Conservation (phyloP, 1,140 invertebrate genomes). For the Drosophila bocki region DNA sequence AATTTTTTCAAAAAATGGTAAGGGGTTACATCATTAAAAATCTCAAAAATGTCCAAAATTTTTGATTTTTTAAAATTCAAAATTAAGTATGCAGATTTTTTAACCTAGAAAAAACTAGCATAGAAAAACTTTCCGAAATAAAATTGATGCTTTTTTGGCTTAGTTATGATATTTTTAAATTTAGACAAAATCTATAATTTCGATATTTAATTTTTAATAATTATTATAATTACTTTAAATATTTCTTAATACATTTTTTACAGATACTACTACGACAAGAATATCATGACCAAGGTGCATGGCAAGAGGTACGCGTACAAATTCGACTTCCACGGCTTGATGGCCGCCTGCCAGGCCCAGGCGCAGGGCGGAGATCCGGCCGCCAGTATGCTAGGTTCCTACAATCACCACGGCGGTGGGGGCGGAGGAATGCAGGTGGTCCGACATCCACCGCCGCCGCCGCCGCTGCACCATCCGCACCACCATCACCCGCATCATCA, state of each 20-base stretch:
- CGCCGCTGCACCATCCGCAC: constrained; percentile 47
- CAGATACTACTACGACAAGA: constrained; percentile 99
- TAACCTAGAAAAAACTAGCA: too few relatives aligned
- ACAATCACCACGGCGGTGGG: constrained; percentile 61
- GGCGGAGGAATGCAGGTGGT: constrained; percentile 46
- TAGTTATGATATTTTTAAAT: too few relatives aligned
- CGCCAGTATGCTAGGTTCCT: constrained; percentile 75
- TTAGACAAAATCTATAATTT: too few relatives aligned
- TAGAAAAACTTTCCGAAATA: too few relatives aligned
- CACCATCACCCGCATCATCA: constrained; percentile 67
- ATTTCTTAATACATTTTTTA: neutral
- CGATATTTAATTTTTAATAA: too few relatives aligned
- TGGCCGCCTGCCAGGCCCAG: constrained; percentile 93
- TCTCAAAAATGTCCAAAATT: too few relatives aligned
- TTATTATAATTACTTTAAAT: neutral
- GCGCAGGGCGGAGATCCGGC: constrained; percentile 86
- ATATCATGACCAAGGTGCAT: constrained; percentile 98
- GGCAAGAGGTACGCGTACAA: constrained; percentile 97
- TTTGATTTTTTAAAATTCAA: too few relatives aligned
- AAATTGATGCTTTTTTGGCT: too few relatives aligned
- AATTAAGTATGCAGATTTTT: too few relatives aligned
- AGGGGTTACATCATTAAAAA: too few relatives aligned
- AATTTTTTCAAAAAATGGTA: too few relatives aligned
- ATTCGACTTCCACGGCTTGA: constrained; percentile 95
- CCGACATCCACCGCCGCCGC: constrained; percentile 30